Conservation (phyloP, 2,797 vertebrate genomes). For the Eutrigla gurnardus region DNA sequence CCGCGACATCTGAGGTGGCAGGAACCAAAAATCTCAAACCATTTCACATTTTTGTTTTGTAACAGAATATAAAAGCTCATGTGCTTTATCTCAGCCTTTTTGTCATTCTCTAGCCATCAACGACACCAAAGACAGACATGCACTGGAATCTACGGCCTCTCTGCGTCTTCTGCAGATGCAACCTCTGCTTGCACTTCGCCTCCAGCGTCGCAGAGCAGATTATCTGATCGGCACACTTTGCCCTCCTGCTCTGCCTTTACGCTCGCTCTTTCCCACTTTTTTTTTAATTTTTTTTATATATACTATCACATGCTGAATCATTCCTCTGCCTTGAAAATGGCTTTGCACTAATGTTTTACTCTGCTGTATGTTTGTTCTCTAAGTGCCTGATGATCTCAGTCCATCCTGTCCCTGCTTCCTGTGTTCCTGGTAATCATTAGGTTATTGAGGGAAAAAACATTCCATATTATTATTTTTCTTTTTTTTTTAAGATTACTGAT, state of each 20-base stretch:
- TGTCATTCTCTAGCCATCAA: conserved; percentile 36
- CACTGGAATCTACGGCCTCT: conserved; percentile 80
- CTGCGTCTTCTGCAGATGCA: conserved; percentile 69
- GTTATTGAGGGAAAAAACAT: conserved; percentile 79
- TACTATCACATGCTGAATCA: conserved; percentile 52
- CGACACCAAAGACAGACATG: conserved; percentile 81
- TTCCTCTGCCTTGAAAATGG: conserved; percentile 72
- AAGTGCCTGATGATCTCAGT: conserved; percentile 75
- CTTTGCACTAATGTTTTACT: conserved; percentile 79
- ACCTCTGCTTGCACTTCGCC: conserved; percentile 70
- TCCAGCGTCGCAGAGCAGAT: conserved; percentile 48
- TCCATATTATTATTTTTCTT: conserved; percentile 66
- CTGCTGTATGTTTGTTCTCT: conserved; percentile 68
- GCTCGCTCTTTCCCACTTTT: conserved; percentile 19
- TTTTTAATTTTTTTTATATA: conserved; percentile 16
- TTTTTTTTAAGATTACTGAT: conserved; percentile 50
- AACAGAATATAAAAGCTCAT: conserved; percentile 13
- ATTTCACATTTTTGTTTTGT: conserved; percentile 29
- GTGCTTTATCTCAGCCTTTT: conserved; percentile 30
- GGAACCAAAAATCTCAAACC: conserved; percentile 35
- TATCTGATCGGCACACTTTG: conserved; percentile 60
- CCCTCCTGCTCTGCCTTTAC: conserved; percentile 38
- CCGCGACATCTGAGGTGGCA: neutral
- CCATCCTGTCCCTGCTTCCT: conserved; percentile 40
- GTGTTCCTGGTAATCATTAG: conserved; percentile 44